Percentiles rank a stretch among this genome's conserved stretches.
Evolutionary conservation across 2,113 vertebrate species (phyloP).

Genomic region (Dasyurus viverrinus): DNA sequence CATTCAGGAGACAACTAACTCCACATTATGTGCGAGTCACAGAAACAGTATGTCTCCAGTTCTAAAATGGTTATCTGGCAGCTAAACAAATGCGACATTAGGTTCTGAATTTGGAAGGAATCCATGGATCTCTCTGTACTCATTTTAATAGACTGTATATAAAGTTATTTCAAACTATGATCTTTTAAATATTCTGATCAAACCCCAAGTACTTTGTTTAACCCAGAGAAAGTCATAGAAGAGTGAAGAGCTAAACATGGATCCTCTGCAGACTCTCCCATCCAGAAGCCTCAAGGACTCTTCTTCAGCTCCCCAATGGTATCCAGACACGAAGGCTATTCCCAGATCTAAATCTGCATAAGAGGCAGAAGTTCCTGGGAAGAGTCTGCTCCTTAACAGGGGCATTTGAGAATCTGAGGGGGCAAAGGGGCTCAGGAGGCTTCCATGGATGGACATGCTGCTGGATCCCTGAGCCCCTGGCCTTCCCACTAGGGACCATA

Average conservation of each 20-base stretch:
- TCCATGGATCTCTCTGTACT: constrained; percentile 46
- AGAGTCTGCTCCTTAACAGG: too few species aligned
- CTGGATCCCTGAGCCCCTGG: too few species aligned
- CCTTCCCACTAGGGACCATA: too few species aligned
- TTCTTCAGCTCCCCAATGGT: background rate
- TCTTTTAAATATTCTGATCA: constrained; percentile 49
- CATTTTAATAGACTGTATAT: constrained; percentile 72
- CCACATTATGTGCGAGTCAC: constrained; percentile 65
- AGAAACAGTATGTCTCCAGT: constrained; percentile 65
- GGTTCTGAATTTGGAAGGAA: constrained; percentile 69
- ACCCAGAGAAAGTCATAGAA: constrained; percentile 23
- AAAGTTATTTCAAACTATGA: constrained; percentile 64
- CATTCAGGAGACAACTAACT: constrained; percentile 59
- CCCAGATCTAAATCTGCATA: background rate
- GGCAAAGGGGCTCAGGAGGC: background rate
- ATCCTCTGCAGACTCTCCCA: background rate
- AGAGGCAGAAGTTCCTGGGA: background rate
- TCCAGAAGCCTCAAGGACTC: too few species aligned
- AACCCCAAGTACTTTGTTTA: constrained; percentile 57
- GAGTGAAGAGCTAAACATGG: background rate
- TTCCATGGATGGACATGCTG: background rate
- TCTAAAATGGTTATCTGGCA: constrained; percentile 77
- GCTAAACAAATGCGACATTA: constrained; percentile 77
- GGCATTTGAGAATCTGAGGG: background rate
- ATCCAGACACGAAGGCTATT: too few species aligned